Evolutionary conservation across 53 echinoderm and acorn worm species (phyloP), one percentile per base, ranked within the genome.

Genomic region (Antedon mediterranea): DNA sequence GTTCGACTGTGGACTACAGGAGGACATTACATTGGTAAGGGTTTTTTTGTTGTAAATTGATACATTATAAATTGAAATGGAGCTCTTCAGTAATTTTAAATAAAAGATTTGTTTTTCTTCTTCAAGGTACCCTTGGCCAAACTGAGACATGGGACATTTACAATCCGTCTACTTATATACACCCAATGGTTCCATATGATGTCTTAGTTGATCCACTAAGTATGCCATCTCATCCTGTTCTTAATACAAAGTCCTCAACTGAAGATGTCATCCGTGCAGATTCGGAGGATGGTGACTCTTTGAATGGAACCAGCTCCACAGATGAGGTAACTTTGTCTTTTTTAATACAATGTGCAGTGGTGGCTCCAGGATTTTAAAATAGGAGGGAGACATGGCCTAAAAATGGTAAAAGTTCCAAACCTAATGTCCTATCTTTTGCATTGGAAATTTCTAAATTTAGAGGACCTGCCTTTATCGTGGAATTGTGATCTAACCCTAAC

Each of bases 161-260:
- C 82, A 89, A 98, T 77, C 88, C 90, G 0, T 77, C 88, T 32
- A 98, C 98, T 44, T 98, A 74, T 77, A 82, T 79, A 37, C 90
- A 98, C 42, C 98, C 98, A 74, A 98, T 98, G 98, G 98, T 98
- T 30, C 98, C 98, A 5, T 98, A 98, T 84, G 98, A 98, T 43
- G 98, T 93, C 81, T 83, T 98, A 28, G 89, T 98, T 32, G 98
- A 98, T 74, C 98, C 97, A 13, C 86, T 87, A 76, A 98, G 98
- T 78, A 85, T 98, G 86, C 98, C 98, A 33, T 82, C 31, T 74
- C 98, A 98, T 75, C 98, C 98, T 0, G 80, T 90, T 28, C 78
- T 98, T 30, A 87, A 90, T 71, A 77, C 81, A 34, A 93, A 90
- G 80, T 14, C 78, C 31, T 77, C 90, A 32, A 74, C 81, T 20